Evolutionary conservation across 1,140 invertebrate species (phyloP).

Genomic region (Nomia melanderi): DNA sequence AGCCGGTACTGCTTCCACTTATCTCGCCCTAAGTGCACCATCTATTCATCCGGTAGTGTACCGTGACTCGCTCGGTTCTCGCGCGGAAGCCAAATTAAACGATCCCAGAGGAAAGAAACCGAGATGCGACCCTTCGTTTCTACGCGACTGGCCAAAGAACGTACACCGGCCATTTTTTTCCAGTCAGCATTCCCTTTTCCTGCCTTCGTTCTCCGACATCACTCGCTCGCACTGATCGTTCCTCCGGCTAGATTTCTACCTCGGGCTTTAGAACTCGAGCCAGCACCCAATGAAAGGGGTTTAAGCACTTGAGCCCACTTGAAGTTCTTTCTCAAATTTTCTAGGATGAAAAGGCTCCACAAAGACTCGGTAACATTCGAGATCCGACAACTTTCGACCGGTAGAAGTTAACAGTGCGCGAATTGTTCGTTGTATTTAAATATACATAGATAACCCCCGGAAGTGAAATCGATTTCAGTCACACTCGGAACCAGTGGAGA

Average conservation of each 20-base stretch:
- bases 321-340: conserved; percentile 24
- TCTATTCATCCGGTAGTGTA: conserved; percentile 63
- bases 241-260: conserved; percentile 12
- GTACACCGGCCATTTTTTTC: conserved; percentile 42
- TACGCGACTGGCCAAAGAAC: conserved; percentile 52
- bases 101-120: conserved; percentile 49
- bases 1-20: conserved; percentile 65
- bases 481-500: too few relatives aligned
- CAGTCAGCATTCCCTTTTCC: conserved; percentile 26
- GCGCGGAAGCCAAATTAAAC: conserved; percentile 59
- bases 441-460: too few relatives aligned
- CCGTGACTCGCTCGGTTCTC: conserved; percentile 64
- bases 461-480: too few relatives aligned
- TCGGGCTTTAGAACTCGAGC: not conserved
- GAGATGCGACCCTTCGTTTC: conserved; percentile 50
- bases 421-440: too few relatives aligned
- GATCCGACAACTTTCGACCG: too few relatives aligned
- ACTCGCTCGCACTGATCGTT: conserved; percentile 1
- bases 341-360: conserved; percentile 18
- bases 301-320: not conserved
- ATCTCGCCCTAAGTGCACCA: conserved; percentile 69
- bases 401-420: too few relatives aligned
- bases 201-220: not conserved
- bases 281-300: not conserved
- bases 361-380: not conserved